Percentiles rank a stretch among this genome's conserved stretches.
These are phyloP conservation scores for Aphaenogaster rudis DNA, from an alignment of 1,140 invertebrate genomes.

Conservation along the genomic window DNA sequence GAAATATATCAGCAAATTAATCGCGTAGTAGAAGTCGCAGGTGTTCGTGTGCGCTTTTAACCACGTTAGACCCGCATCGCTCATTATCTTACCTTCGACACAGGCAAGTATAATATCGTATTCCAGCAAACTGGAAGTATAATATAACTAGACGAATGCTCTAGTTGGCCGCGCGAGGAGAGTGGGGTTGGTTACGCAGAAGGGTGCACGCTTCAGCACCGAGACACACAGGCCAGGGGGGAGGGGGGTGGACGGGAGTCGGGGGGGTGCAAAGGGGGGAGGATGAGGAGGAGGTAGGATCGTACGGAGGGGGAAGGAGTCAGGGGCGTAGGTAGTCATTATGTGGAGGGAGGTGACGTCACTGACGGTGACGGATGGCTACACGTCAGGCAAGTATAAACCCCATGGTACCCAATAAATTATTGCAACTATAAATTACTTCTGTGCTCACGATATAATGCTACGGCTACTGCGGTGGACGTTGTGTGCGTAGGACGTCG, in stretches of 20 bases:
- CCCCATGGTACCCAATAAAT: constrained; percentile 87
- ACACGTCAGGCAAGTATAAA: constrained; percentile 87
- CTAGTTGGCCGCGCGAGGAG: constrained; percentile 51
- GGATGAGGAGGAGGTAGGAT: constrained; percentile 61
- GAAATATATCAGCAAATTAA: constrained; percentile 12
- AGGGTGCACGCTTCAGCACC: constrained; percentile 69
- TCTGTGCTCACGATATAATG: constrained; percentile 87
- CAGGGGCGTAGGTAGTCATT: constrained; percentile 85
- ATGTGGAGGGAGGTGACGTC: constrained; percentile 87
- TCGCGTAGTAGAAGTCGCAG: constrained; percentile 11
- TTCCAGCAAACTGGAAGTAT: constrained; percentile 22
- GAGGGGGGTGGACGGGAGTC: constrained; percentile 35
- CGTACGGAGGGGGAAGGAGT: constrained; percentile 66
- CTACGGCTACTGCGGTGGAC: constrained; percentile 84
- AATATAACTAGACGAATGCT: constrained; percentile 63
- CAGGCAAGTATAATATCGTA: constrained; percentile 24
- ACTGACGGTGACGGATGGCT: constrained; percentile 87
- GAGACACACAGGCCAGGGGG: constrained; percentile 44
- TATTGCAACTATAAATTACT: constrained; percentile 88
- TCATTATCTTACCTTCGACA: constrained; percentile 43
- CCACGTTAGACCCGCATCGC: constrained; percentile 33
- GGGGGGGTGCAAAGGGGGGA: constrained; percentile 51
- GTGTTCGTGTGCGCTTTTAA: constrained; percentile 27
- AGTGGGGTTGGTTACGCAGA: constrained; percentile 70
- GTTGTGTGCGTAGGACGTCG: constrained; percentile 79